Percentiles rank a stretch among this genome's conserved stretches.
Conservation (phyloP, 2,113 vertebrate species). For the Theropithecus gelada region DNA sequence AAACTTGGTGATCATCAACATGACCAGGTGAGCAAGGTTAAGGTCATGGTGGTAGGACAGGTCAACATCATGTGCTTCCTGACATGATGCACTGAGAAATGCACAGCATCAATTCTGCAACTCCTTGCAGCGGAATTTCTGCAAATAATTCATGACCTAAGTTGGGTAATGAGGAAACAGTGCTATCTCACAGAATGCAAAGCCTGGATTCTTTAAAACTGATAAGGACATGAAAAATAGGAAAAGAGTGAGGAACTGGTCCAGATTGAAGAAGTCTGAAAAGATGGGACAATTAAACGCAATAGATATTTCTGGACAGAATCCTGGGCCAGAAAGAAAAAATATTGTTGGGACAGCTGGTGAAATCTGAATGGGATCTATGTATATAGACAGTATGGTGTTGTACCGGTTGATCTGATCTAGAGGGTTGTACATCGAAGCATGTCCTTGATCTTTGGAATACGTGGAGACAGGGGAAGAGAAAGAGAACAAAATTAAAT, state of each 20-base stretch:
- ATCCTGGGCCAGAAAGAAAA: background rate
- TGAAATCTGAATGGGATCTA: background rate
- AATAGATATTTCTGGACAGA: background rate
- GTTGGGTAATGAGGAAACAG: background rate
- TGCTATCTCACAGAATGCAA: background rate
- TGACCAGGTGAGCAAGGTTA: background rate
- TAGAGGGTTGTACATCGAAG: background rate
- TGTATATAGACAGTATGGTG: background rate
- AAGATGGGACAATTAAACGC: background rate
- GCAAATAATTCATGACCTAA: background rate
- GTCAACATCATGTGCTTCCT: background rate
- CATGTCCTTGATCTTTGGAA: background rate
- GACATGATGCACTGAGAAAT: background rate
- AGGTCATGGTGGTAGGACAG: background rate
- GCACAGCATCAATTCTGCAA: background rate
- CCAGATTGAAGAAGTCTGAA: background rate
- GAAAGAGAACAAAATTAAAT: background rate
- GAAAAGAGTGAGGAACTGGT: background rate
- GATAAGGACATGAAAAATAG: background rate
- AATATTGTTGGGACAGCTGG: background rate
- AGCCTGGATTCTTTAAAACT: slow-evolving; percentile 9
- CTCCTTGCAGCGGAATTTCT: background rate
- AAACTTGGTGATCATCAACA: background rate
- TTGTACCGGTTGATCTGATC: background rate
- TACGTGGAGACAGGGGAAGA: accelerated